Evolutionary conservation across 2,797 vertebrate genomes (phyloP).

Genomic region (Alauda arvensis): DNA sequence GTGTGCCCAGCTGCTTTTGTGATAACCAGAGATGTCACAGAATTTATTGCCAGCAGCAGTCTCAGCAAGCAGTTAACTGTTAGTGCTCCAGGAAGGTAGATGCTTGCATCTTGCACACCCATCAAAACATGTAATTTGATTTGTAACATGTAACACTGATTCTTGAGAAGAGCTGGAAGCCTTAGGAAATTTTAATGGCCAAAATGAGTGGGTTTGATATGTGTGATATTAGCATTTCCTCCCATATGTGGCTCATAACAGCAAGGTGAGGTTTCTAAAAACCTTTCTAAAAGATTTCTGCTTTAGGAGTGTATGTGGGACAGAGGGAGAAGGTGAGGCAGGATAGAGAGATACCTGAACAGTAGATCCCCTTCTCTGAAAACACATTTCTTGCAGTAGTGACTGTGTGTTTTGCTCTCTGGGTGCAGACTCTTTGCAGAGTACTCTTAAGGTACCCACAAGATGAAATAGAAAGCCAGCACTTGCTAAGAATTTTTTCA

Average conservation of each 20-base stretch:
- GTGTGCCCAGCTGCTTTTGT: conserved; percentile 11
- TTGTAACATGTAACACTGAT: not conserved
- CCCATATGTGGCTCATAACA: not conserved
- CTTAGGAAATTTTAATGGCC: not conserved
- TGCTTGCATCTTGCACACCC: not conserved
- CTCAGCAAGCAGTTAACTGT: conserved; percentile 1
- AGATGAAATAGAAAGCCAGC: not conserved
- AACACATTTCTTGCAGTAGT: not conserved
- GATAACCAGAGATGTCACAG: conserved; percentile 5
- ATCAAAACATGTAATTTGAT: not conserved
- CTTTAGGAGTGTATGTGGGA: not conserved
- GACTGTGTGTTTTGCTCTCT: not conserved
- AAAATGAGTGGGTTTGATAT: not conserved
- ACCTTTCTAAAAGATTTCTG: not conserved
- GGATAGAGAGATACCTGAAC: not conserved
- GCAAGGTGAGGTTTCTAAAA: not conserved
- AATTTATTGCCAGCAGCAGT: not conserved
- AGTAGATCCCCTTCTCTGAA: not conserved
- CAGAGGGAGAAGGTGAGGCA: not conserved
- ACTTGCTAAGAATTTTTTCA: not conserved
- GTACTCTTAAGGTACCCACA: not conserved
- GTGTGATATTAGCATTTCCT: not conserved
- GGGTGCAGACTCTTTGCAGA: not conserved
- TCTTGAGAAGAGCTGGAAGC: not conserved
- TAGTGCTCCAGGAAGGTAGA: not conserved